phyloP scores from a whole-genome alignment of 2,797 vertebrate species.

The Vultur gryphus region DNA sequence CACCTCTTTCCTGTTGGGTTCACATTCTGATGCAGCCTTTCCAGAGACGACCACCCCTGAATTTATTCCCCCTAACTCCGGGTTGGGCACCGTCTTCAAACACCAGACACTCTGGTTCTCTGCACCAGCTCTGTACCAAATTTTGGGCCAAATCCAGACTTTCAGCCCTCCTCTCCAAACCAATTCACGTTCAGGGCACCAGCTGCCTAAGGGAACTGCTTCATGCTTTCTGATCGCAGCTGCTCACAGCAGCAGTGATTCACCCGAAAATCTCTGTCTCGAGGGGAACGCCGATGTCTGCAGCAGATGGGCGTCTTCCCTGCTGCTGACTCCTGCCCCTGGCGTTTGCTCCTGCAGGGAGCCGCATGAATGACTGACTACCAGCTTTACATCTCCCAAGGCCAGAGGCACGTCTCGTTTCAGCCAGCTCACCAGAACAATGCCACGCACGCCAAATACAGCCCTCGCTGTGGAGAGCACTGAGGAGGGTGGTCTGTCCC shows the following conservation, averaged over 20 bases:
- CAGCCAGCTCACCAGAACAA: background rate
- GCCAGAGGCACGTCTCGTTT: background rate
- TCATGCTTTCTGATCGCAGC: background rate
- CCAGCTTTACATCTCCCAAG: background rate
- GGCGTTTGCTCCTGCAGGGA: background rate
- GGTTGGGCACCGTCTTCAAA: background rate
- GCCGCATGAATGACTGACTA: background rate
- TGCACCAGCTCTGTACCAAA: background rate
- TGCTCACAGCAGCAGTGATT: background rate
- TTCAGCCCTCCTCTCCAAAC: background rate
- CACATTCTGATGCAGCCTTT: background rate
- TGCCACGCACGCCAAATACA: accelerated
- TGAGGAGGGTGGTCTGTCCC: background rate
- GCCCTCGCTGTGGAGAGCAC: background rate
- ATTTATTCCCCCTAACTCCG: background rate
- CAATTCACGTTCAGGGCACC: background rate
- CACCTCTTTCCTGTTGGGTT: background rate
- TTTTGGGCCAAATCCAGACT: background rate
- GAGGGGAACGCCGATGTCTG: background rate
- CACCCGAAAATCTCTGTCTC: background rate
- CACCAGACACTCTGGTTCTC: background rate
- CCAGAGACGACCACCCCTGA: accelerated
- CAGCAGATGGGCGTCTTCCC: background rate
- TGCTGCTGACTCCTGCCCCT: background rate
- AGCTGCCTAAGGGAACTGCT: background rate